Conservation (phyloP, 2,888 invertebrate genomes). For the Cataglyphis rosenhaueri region DNA sequence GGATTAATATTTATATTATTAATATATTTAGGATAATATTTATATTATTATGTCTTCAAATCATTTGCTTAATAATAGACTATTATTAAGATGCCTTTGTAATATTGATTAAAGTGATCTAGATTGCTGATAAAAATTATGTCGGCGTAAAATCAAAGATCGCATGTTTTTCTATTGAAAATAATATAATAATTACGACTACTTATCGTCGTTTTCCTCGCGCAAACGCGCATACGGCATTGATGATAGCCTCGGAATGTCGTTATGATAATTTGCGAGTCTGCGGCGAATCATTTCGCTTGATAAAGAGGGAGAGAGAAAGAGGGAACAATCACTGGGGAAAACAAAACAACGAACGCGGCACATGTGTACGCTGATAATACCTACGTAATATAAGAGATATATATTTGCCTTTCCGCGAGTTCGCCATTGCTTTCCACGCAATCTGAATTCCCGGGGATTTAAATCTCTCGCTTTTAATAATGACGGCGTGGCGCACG, state of each 20-base stretch:
- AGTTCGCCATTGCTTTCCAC: conserved; percentile 30
- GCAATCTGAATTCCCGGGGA: background rate
- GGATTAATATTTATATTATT: background rate
- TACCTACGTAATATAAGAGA: conserved; percentile 26
- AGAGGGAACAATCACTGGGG: conserved; percentile 2
- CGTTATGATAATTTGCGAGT: conserved; percentile 45
- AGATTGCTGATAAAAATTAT: background rate
- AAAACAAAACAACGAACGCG: conserved; percentile 23
- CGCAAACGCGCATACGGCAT: background rate
- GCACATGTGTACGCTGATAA: conserved; percentile 21
- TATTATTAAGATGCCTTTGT: background rate
- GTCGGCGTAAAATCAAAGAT: conserved; percentile 9
- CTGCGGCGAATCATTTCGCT: conserved; percentile 18
- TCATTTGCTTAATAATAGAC: background rate
- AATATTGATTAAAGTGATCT: background rate
- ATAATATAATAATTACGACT: background rate
- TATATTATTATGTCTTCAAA: background rate
- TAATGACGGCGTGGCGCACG: background rate
- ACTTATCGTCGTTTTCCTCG: background rate
- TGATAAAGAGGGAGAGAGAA: background rate
- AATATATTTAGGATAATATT: background rate
- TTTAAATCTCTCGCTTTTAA: background rate
- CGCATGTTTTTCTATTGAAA: background rate
- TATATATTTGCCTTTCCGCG: conserved; percentile 36
- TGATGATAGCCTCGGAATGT: conserved; percentile 38